Conservation (phyloP, 2,888 invertebrate genomes). For the Campaea margaritaria region DNA sequence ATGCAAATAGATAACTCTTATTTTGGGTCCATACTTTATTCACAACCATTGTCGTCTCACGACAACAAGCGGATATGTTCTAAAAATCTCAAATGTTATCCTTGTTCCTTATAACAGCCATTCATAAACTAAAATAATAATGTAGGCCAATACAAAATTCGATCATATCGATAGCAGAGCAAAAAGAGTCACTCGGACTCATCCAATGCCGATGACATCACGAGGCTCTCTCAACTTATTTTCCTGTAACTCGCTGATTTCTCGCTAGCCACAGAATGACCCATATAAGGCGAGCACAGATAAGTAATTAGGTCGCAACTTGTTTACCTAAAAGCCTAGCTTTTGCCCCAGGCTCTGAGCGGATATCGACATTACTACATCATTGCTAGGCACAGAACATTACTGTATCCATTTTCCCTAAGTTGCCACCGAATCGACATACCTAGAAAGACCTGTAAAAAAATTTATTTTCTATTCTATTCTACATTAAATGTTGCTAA, state of each 20-base stretch:
- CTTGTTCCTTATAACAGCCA: neutral
- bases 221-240: slow-evolving; percentile 14
- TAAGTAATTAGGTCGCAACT: slow-evolving; percentile 9
- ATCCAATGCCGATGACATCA: slow-evolving; percentile 38
- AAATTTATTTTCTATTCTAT: no score
- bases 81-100: neutral
- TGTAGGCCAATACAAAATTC: neutral
- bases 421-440: no score
- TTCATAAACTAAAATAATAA: neutral
- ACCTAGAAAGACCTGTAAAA: no score
- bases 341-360: no score
- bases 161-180: slow-evolving; percentile 6
- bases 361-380: no score
- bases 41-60: no score
- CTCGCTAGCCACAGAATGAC: slow-evolving; percentile 20
- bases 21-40: no score
- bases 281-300: slow-evolving; percentile 27
- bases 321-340: neutral
- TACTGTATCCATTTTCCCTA: no score
- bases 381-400: no score
- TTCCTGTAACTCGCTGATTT: slow-evolving; percentile 35
- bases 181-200: neutral
- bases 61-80: no score
- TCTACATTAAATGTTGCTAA: no score
- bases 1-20: no score